Evolutionary conservation across 2,888 invertebrate species (phyloP), one percentile per base, ranked within the genome.

Genomic region (Alloscopus bannaensis): DNA sequence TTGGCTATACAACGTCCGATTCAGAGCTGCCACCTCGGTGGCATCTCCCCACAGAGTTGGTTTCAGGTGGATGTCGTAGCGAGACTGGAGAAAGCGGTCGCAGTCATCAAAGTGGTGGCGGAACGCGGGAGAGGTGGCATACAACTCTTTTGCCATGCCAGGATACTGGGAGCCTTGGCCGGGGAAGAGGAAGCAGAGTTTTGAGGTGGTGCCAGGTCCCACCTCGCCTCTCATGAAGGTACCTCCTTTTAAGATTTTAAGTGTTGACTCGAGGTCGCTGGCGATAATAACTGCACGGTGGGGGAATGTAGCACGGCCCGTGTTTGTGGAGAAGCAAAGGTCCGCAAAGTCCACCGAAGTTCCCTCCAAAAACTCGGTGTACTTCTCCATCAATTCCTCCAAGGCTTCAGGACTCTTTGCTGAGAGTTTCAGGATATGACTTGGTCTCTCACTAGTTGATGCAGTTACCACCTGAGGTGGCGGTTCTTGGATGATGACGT

Each of bases 371-470:
- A 40, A n/a, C 24, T 70, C 55, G 3, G 13, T 13, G 40, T 81
- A 83, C 42, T 29, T 66, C 28, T 59, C 42, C 0, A 75, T 22
- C 0, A 83, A 40, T 18, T 47, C 57, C 18, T 71, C 76, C 50
- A 83, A 20, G 0, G 83, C 78, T 47, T 71, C 69, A 26, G 78
- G 81, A 40, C 50, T 72, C 52, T 81, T 81, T 2, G 77, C 69
- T 4, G 80, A 76, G 16, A 80, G 6, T 16, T 64, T 65, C 24
- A 71, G 3, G 11, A 72, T 47, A 16, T 70, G 59, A 6, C 26
- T 40, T 3, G 78, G 64, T 55, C 70, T 24, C n/a, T 57, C 55
- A 16, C 16, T 18, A 28, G 6, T 3, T 8, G 22, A 13, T n/a
- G 22, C n/a, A 26, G 18, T 13, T 28, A 24, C 31, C 2, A 16